Evolutionary conservation across 2,113 vertebrate species (phyloP).

Genomic region (Ahaetulla prasina): DNA sequence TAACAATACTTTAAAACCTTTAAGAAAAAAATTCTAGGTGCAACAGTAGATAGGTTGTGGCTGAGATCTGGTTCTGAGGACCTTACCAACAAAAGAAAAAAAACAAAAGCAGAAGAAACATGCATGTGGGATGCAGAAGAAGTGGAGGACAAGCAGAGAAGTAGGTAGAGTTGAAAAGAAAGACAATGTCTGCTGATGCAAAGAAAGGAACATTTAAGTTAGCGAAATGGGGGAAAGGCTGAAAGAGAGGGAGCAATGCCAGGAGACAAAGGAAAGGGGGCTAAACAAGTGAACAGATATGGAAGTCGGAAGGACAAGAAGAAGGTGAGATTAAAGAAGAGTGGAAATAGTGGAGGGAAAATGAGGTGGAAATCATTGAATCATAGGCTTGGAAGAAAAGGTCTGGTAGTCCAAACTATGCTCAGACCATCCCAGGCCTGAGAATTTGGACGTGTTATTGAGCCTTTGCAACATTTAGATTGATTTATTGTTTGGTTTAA

Average conservation of each 20-base stretch:
- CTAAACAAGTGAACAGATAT: background rate
- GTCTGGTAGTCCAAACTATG: background rate
- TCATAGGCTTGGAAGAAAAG: background rate
- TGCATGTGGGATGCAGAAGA: too few species aligned
- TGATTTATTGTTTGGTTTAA: background rate
- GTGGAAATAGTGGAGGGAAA: background rate
- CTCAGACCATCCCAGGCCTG: background rate
- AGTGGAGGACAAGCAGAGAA: background rate
- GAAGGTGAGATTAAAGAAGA: background rate
- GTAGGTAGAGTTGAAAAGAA: background rate
- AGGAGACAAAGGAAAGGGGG: background rate
- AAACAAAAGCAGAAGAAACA: too few species aligned
- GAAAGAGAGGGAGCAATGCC: background rate
- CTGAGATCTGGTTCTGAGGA: background rate
- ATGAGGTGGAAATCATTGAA: background rate
- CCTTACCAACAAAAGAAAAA: too few species aligned
- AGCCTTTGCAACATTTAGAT: background rate
- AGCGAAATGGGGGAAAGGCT: background rate
- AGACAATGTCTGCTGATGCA: background rate
- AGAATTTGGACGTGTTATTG: background rate
- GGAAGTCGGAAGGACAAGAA: background rate
- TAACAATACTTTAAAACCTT: background rate
- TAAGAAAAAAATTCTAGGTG: background rate
- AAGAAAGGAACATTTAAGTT: background rate
- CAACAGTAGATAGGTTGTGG: background rate